Conservation (phyloP, 1,140 invertebrate genomes). For the Dreissena rostriformis region DNA sequence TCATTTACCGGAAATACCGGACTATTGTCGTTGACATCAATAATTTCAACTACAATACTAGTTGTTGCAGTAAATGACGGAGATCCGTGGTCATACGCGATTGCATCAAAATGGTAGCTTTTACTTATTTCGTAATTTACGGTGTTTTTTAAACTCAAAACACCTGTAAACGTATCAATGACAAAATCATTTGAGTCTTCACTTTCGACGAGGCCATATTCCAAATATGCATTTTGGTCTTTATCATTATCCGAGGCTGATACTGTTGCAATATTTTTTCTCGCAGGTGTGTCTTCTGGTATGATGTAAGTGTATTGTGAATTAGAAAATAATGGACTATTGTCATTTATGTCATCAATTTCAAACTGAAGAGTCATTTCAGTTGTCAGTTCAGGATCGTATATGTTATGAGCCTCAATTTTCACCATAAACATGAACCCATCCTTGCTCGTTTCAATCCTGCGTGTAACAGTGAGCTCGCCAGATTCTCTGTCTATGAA, state of each 20-base stretch:
- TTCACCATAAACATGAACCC: not conserved
- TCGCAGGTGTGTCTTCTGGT: conserved; percentile 20
- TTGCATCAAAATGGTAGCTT: conserved; percentile 31
- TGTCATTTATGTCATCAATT: conserved; percentile 50
- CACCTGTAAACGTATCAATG: conserved; percentile 33
- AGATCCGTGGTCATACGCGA: conserved; percentile 48
- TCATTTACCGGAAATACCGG: conserved; percentile 23
- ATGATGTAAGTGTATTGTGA: conserved; percentile 9
- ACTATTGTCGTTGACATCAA: conserved; percentile 48
- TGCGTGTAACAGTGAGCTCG: conserved; percentile 25
- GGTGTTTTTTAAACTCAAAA: conserved; percentile 21
- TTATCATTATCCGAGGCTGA: conserved; percentile 34
- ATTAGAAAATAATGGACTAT: conserved; percentile 37
- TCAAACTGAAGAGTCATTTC: conserved; percentile 28
- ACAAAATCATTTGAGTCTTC: conserved; percentile 24
- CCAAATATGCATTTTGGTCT: conserved; percentile 38
- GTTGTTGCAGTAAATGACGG: conserved; percentile 29
- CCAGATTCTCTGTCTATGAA: conserved; percentile 14
- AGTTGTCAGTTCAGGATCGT: conserved; percentile 29
- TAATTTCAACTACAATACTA: conserved; percentile 21
- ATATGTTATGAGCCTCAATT: conserved; percentile 35
- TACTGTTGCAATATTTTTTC: conserved; percentile 8
- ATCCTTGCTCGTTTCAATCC: not conserved
- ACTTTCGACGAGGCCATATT: conserved; percentile 19
- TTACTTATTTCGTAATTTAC: conserved; percentile 16